Evolutionary conservation across 1,140 invertebrate species (phyloP), one percentile per base, ranked within the genome.

Genomic region (Helicoverpa armigera): DNA sequence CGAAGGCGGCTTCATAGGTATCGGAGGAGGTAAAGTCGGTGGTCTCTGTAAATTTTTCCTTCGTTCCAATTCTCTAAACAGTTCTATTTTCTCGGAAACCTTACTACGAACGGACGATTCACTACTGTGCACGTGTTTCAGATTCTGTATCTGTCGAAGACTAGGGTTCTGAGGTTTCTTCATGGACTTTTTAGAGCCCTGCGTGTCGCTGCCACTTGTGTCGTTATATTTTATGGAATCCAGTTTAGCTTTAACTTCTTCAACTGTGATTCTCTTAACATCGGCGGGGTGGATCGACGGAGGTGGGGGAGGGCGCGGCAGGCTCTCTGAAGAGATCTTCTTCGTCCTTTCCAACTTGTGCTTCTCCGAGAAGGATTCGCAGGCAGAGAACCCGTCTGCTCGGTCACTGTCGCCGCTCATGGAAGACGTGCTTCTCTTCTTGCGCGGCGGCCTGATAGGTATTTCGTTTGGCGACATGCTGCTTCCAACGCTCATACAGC

Each of bases 401-500:
- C 94, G 92, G 79, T 96, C 96, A 81, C 95, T 96, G 79, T 96
- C 96, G 51, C 96, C 96, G 78, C 96, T 96, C 7, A 96, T 81
- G 2, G 96, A 96, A 79, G 95, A 96, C 48, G 94, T 95, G 16
- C 96, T 95, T 74, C 95, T 94, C 80, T 96, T 95, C 87, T 96
- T 96, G 70, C 96, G 95, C 0, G 95, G 95, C 2, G 96, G 96
- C 86, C 96, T 90, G 2, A 96, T 92, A 29, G 96, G 95, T 3
- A 83, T 94, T 79, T 94, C 95, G 93, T 83, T 90, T 3, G 90
- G 90, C 7, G 93, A 92, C 65, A 94, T 89, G 89, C 96, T 96
- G 87, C 96, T 96, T 0, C 96, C 96, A 56, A 97, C 94, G 90
- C 97, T 97, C 78, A 97, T 95, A 86, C 97, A 97, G 76, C 96